These are phyloP conservation scores for Anabas testudineus DNA, from an alignment of 2,797 vertebrate genomes.

Conservation along the genomic window DNA sequence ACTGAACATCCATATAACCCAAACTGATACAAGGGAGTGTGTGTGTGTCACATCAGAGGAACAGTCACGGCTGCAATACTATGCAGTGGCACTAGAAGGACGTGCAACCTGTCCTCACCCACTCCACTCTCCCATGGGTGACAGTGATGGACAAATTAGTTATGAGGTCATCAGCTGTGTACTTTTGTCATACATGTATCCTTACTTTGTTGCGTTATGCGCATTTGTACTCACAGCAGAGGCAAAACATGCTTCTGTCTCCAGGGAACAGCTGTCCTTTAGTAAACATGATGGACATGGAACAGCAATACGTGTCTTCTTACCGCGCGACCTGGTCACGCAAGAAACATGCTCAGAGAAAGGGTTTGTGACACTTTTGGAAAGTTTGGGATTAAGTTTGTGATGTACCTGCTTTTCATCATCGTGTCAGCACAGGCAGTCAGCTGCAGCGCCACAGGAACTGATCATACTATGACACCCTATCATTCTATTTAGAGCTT, in stretches of 20 bases:
- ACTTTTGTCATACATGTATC: conserved; percentile 51
- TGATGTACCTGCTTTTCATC: neutral
- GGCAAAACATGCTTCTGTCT: conserved; percentile 25
- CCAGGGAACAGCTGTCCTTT: conserved; percentile 38
- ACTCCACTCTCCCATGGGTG: conserved; percentile 27
- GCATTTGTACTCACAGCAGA: conserved; percentile 41
- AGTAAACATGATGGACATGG: conserved; percentile 34
- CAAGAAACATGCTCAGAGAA: conserved; percentile 14
- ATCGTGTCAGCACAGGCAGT: neutral
- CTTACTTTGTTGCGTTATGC: conserved; percentile 53
- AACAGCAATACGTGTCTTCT: conserved; percentile 20
- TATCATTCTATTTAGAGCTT: neutral
- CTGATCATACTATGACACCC: neutral
- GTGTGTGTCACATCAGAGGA: conserved; percentile 1
- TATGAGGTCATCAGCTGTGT: conserved; percentile 25
- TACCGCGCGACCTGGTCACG: conserved; percentile 26
- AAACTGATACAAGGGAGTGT: neutral
- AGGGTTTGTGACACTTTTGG: conserved; percentile 23
- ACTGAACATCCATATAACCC: conserved; percentile 12
- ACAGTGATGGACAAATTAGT: conserved; percentile 36
- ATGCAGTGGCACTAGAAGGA: conserved; percentile 8
- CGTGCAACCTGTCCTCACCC: conserved; percentile 29
- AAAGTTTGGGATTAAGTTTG: neutral
- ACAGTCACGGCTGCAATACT: neutral
- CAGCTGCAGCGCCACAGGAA: neutral